Base-by-base conservation (phyloP, 2,797 vertebrate species). In the Picus viridis region DNA sequence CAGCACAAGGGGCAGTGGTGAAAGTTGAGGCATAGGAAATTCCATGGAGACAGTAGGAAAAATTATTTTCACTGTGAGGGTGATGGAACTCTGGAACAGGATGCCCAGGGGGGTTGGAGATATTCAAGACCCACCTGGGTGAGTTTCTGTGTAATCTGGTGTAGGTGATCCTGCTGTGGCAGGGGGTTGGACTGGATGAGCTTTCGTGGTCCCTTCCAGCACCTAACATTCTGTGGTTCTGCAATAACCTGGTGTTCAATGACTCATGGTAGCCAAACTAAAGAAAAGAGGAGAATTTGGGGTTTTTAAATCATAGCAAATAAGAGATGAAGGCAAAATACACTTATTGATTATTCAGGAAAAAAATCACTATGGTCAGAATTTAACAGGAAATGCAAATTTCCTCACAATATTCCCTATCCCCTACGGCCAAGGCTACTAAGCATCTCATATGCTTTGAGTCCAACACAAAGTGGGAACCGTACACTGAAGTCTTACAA, bases 291-390 rank as follows among this genome's bases (percentile, higher is more conserved):
- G 61, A n/a, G 16, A 84, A 79, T 57, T 56, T 24, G 36, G 10
- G 36, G 56, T 2, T 16, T 16, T 57, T 70, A 67, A 67, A 36
- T 58, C 16, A 47, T 47, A 9, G 51, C 5, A 5, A 59, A 62
- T 88, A 27, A 65, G 69, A 89, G 53, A 58, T 24, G 20, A 91
- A 91, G 54, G 20, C 8, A 86, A 95, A 96, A 94, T 51, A 77
- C 30, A 34, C 14, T 45, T 59, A 69, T 89, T 65, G 68, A 92
- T 95, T 89, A 84, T 80, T 91, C 58, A 71, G 71, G 64, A 95
- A 69, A 3, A 2, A 78, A 94, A 93, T 91, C 36, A 77, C 34
- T 82, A 82, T 19, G 92, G 12, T 89, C 74, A 89, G 77, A 90
- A 85, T 71, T 82, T 89, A 94, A 73, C 34, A 85, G 57, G 12